Evolutionary conservation across 1,140 invertebrate species (phyloP).

Genomic region (Aphelenchoides avenae): DNA sequence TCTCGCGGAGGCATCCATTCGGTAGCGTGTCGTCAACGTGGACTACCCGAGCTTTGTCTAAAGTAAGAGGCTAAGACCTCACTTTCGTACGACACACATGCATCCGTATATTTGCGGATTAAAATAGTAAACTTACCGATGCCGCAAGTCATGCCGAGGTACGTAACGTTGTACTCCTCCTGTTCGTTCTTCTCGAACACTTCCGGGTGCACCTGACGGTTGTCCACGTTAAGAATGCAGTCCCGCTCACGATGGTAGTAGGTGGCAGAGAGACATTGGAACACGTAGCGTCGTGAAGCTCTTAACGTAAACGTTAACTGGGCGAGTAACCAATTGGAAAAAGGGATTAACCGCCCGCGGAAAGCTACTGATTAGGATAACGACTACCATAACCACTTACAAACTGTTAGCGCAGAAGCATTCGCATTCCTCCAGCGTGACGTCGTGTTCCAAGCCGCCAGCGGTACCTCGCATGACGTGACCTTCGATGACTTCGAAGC

Average conservation of each 20-base stretch:
- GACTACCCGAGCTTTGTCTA: no score
- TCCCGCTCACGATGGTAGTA: slow-evolving; percentile 55
- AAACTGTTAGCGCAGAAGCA: slow-evolving; percentile 53
- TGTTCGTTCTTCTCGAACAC: slow-evolving; percentile 27
- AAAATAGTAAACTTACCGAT: not conserved
- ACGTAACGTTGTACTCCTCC: slow-evolving; percentile 40
- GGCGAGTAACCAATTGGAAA: no score
- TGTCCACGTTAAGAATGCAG: slow-evolving; percentile 55
- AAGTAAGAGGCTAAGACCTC: no score
- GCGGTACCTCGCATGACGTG: slow-evolving; percentile 44
- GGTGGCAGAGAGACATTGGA: slow-evolving; percentile 55
- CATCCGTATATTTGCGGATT: no score
- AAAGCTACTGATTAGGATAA: not conserved
- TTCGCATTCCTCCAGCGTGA: slow-evolving; percentile 50
- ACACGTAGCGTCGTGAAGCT: slow-evolving; percentile 47
- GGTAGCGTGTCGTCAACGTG: not conserved
- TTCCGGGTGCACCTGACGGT: slow-evolving; percentile 39
- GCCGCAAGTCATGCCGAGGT: slow-evolving; percentile 45
- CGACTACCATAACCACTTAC: slow-evolving; percentile 34
- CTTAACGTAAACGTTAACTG: no score
- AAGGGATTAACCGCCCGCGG: slow-evolving; percentile 7
- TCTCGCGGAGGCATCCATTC: not conserved
- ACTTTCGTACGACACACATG: no score
- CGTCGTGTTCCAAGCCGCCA: slow-evolving; percentile 53
- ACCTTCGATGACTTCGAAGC: slow-evolving; percentile 49